A percentile compares a stretch with the other conserved stretches of the same genome.
phyloP scores from a whole-genome alignment of 2,888 invertebrate genomes.

The Diloba caeruleocephala region DNA sequence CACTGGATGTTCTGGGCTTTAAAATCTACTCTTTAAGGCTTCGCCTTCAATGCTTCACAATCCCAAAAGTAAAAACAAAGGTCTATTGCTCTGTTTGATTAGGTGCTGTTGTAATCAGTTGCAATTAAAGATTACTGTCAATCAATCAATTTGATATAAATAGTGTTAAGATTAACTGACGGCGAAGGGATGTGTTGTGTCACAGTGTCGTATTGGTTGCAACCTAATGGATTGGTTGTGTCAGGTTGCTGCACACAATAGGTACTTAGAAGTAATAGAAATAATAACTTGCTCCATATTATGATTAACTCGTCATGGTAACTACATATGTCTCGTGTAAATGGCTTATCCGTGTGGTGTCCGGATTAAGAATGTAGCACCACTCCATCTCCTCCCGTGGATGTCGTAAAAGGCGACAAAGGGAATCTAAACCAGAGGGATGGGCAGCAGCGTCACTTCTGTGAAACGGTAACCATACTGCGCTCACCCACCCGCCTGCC shows the following conservation, averaged over 20 bases:
- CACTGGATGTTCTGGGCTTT: no score
- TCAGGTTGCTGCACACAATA: constrained; percentile 16
- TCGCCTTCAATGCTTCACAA: constrained; percentile 33
- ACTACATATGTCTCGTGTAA: no score
- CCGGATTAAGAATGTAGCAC: no score
- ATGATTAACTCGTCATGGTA: no score
- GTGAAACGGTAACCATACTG: no score
- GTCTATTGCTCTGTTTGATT: constrained; percentile 32
- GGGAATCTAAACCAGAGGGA: no score
- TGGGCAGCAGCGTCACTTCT: no score
- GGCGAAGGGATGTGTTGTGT: constrained; percentile 1
- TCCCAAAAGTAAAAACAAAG: constrained; percentile 16
- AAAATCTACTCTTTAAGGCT: not conserved
- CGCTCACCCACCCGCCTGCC: no score
- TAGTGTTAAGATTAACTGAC: constrained; percentile 19
- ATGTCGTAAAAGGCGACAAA: no score
- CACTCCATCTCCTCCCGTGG: no score
- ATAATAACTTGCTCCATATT: not conserved
- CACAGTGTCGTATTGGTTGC: constrained; percentile 12
- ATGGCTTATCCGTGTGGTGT: no score
- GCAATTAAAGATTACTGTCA: constrained; percentile 42
- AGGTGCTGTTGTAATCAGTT: constrained; percentile 20
- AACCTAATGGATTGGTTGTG: constrained; percentile 2
- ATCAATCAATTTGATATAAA: constrained; percentile 34
- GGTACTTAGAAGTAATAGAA: not conserved